Evolutionary conservation across 92 coral and sea anemone genomes (phyloP).

Genomic region (Phenganax marumi): DNA sequence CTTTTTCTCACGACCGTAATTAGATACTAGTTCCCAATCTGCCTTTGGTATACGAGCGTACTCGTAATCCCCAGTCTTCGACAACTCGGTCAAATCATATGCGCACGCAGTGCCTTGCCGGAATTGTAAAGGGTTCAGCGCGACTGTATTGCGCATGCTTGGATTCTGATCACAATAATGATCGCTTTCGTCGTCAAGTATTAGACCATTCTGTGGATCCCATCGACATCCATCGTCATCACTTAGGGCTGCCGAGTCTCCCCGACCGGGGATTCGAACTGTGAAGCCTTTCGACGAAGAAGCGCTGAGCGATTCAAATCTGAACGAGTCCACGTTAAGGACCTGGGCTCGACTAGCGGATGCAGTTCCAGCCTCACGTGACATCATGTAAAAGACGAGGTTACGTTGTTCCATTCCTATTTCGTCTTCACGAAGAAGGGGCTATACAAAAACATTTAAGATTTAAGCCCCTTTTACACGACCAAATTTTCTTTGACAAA

Average conservation of each 20-base stretch:
- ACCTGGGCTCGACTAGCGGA: conserved; percentile 34
- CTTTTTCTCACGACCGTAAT: conserved; percentile 7
- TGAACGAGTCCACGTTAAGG: conserved; percentile 68
- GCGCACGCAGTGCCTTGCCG: conserved; percentile 31
- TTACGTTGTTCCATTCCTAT: conserved; percentile 80
- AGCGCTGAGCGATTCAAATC: conserved; percentile 68
- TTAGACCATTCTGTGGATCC: background rate
- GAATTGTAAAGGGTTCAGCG: conserved; percentile 30
- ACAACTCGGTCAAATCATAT: conserved; percentile 31
- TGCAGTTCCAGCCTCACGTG: conserved; percentile 41
- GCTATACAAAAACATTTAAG: conserved; percentile 20
- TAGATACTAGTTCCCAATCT: conserved; percentile 25
- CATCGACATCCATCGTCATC: conserved; percentile 21
- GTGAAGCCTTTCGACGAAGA: conserved; percentile 81
- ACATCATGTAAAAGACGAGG: conserved; percentile 82
- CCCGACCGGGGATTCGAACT: conserved; percentile 73
- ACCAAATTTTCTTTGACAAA: too few relatives aligned
- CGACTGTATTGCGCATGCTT: conserved; percentile 33
- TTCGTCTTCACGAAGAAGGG: conserved; percentile 69
- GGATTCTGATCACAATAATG: background rate
- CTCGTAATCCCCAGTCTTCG: conserved; percentile 16
- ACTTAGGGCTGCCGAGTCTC: background rate
- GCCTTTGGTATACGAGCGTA: background rate
- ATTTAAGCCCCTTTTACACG: too few relatives aligned
- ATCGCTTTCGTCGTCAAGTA: conserved; percentile 1